Base-by-base conservation (phyloP, 1,140 invertebrate genomes). In the Drosophila kurseongensis region DNA sequence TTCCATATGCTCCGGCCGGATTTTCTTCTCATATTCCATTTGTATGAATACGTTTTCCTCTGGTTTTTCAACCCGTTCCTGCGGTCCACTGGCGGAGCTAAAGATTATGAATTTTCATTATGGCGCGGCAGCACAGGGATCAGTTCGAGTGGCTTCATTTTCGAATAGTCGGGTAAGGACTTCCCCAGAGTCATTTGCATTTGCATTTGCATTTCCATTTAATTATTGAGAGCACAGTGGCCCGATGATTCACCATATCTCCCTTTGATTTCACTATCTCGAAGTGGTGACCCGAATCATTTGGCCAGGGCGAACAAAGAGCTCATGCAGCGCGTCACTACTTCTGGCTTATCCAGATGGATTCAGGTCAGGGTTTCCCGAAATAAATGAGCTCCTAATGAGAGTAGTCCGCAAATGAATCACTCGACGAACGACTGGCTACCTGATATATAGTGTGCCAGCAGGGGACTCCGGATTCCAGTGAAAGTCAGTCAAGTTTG, bases 61-160 rank as follows among this genome's bases (percentile, higher is more conserved):
- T 6, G 14, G 29, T 32, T 52, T 54, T 51, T 56, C 29, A 45
- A 32, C n/a, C n/a, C 27, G 7, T 42, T 48, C 23, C n/a, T 16
- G 6, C 35, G 29, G 23, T 29, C 32, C 58, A 55, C 57, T 51
- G 74, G 58, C 50, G 61, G 47, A 54, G 58, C 38, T 42, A 57
- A 57, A 81, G 82, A 82, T 85, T 88, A 78, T 85, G 83, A 78
- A 82, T 88, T 85, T 88, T 78, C 82, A 88, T 88, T 85, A 85
- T 67, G 78, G 59, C 74, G 50, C 81, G 63, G 63, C 29, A 7
- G 29, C 18, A 60, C 42, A 65, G 47, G 51, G 40, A 62, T 10
- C 2, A 35, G 42, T 40, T 66, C 47, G 47, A 76, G 48, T 76
- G 42, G 73, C 72, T 59, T 67, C 60, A 67, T 67, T 75, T 59